Base-by-base conservation (phyloP, 1,140 invertebrate genomes). In the Notospermus geniculatus region DNA sequence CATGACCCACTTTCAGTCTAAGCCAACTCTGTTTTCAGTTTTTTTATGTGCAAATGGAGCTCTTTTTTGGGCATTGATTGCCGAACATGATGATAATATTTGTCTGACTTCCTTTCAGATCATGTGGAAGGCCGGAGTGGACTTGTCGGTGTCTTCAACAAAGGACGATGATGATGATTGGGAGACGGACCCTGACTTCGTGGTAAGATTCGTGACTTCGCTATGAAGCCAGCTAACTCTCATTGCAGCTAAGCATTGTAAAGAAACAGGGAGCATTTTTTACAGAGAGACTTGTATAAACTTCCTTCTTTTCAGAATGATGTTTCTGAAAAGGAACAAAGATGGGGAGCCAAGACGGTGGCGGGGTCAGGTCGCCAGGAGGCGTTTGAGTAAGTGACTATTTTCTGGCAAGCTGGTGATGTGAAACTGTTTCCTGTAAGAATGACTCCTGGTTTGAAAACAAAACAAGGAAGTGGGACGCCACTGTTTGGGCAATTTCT, bases 121-220 rank as follows among this genome's bases (percentile, higher is more conserved):
- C n/a, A 77, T 78, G 76, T 80, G 76, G 76, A 74, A 71, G 43
- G 71, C 76, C 59, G 60, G 67, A n/a, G n/a, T n/a, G n/a, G n/a
- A 73, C 36, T 60, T 71, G 13, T 59, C 65, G 7, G 58, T 59
- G 5, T 32, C 65, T 27, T 23, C 54, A 15, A 54, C 28, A 13
- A 54, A 54, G 19, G 66, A 78, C 60, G 81, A 89, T 59, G 89
- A 90, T 74, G 91, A 93, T 78, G 91, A 94, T 68, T 95, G 92
- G 92, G 92, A 95, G 80, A 95, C 92, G 1, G 92, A 95, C 81
- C 90, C 92, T 2, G 91, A 94, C 81, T 95, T 93, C 82, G 85
- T 93, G 13, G 80, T 82, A 61, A 66, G 66, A 13, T 13, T 13
- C 19, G 39, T 13, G 11, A 43, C 39, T 43, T 43, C 39, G 19